Evolutionary conservation across 2,113 vertebrate species (phyloP).

Genomic region (Sapayoa aenigma): DNA sequence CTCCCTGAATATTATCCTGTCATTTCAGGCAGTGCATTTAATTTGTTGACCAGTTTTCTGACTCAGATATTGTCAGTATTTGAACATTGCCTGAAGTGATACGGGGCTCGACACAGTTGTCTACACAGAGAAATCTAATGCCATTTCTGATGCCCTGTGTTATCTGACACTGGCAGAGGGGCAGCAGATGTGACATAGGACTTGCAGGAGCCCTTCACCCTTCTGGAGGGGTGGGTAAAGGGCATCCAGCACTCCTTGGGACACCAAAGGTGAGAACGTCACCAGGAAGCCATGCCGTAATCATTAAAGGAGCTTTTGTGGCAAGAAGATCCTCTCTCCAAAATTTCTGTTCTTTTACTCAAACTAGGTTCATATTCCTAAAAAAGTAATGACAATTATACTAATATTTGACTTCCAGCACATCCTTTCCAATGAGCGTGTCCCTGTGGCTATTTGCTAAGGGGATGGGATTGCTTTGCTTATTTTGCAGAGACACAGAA

Average conservation of each 20-base stretch:
- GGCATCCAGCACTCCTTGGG: neutral
- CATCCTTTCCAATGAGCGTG: neutral
- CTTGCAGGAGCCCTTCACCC: neutral
- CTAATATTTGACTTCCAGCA: neutral
- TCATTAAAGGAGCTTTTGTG: neutral
- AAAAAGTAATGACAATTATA: neutral
- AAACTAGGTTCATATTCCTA: neutral
- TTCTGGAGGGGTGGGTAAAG: neutral
- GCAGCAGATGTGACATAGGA: neutral
- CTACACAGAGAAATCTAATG: neutral
- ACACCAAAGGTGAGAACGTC: accelerated
- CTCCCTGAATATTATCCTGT: neutral
- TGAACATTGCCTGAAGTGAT: neutral
- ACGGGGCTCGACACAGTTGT: accelerated
- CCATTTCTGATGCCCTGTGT: neutral
- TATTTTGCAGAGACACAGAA: neutral
- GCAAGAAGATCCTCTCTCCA: neutral
- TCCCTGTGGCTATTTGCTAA: neutral
- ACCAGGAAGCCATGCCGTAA: neutral
- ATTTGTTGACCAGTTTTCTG: neutral
- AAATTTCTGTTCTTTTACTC: neutral
- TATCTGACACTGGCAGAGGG: neutral
- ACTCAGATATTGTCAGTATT: neutral
- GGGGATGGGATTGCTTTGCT: neutral
- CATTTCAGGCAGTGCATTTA: neutral